Base-by-base conservation (phyloP, 2,113 vertebrate species). In the Perca schrenkii region DNA sequence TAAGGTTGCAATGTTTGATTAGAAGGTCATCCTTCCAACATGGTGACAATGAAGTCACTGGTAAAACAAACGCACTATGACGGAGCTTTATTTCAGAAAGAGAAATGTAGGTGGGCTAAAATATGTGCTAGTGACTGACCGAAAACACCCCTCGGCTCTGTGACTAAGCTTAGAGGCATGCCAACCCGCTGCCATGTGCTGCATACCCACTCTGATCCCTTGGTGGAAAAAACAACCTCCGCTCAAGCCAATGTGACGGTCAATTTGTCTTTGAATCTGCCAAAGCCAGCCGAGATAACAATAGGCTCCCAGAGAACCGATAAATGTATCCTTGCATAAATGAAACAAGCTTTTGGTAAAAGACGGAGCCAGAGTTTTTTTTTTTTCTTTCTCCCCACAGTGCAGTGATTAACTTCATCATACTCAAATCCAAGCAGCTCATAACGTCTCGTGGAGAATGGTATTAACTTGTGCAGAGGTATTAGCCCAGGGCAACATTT, bases 211-310 rank as follows among this genome's bases (percentile, higher is more conserved):
- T 78, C 21, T 74, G 61, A 74, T 80, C 83, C 69, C 49, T 16
- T 22, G 25, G n/a, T 53, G 5, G 66, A 65, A 72, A 36, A 69
- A 69, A 22, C 53, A 54, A 17, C 22, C 73, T 62, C 62, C 43
- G 22, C 53, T 70, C 64, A 67, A 83, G 85, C 86, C 78, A 4
- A 78, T 71, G 22, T 88, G 89, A 93, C 92, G 93, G 91, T 93
- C 87, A 85, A 77, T 92, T 87, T 83, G 85, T 66, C 78, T 86
- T 62, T 71, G 75, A 60, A 46, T 86, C 54, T 36, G 31, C 71
- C 63, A 34, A 62, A 80, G 80, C 80, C 64, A n/a, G 70, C 87
- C 50, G 52, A 70, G 60, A 60, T 87, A 79, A 74, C 78, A 83
- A 66, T 22, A 64, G 53, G 43, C 56, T 80, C 86, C 72, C 53